Conservation (phyloP, 2,797 vertebrate genomes). For the Cercopithecus petaurista region DNA sequence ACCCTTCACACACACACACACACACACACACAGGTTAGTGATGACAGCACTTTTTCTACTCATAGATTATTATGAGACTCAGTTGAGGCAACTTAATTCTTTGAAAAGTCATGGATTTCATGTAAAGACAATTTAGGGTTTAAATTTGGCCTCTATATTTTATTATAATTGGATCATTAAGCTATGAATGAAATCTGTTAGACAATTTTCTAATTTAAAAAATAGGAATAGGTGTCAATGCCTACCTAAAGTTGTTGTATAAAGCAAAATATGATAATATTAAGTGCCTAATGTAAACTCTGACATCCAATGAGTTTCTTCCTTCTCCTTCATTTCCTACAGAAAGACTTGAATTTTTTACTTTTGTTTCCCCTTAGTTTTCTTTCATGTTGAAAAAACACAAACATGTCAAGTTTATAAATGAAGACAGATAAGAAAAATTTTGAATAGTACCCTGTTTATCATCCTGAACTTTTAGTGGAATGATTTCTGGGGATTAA, state of each 20-base stretch:
- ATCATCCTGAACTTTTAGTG: neutral
- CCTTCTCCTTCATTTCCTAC: neutral
- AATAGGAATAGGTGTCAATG: neutral
- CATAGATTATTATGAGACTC: neutral
- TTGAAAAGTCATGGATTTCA: neutral
- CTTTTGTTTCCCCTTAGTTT: neutral
- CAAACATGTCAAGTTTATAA: neutral
- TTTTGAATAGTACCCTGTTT: neutral
- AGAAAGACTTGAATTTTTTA: neutral
- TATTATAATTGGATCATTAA: neutral
- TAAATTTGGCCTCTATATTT: neutral
- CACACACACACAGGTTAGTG: neutral
- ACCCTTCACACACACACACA: neutral
- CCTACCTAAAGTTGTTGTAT: neutral
- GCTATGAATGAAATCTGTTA: neutral
- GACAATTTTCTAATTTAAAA: neutral
- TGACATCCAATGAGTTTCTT: neutral
- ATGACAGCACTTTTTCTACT: neutral
- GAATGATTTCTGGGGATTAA: neutral
- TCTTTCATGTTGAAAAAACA: neutral
- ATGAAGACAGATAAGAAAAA: neutral
- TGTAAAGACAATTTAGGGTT: neutral
- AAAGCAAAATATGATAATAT: neutral
- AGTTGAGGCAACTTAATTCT: neutral
- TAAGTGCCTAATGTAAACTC: neutral